Evolutionary conservation across 2,797 vertebrate species (phyloP).

Genomic region (Numenius phaeopus): DNA sequence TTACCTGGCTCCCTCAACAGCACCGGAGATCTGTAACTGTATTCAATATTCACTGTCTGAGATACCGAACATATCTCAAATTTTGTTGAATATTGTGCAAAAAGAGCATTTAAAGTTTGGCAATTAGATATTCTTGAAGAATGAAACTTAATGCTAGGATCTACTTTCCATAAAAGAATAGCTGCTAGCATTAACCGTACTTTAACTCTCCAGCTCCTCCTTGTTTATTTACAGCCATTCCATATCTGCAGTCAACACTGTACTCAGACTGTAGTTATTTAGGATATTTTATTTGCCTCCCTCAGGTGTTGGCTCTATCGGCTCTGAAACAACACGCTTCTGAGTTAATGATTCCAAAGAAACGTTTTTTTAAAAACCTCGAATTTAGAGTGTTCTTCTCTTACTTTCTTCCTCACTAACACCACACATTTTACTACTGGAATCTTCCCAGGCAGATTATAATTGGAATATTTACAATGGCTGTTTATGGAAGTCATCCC

Average conservation of each 20-base stretch:
- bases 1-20: background rate
- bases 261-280: background rate
- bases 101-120: background rate
- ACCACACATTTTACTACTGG: background rate
- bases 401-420: background rate
- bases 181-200: background rate
- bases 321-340: background rate
- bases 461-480: constrained; percentile 17
- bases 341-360: constrained; percentile 8
- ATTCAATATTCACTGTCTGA: background rate
- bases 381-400: background rate
- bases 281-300: background rate
- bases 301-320: background rate
- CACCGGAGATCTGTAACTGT: background rate
- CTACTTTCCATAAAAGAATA: background rate
- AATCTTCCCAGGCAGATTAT: constrained; percentile 38
- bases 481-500: constrained; percentile 31
- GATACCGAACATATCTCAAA: background rate
- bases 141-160: background rate
- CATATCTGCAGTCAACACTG: background rate
- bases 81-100: background rate
- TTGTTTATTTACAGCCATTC: background rate
- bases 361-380: background rate
- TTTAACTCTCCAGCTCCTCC: background rate
- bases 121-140: background rate